Evolutionary conservation across 1,140 invertebrate species (phyloP).

Genomic region (Drosophila sp.): DNA sequence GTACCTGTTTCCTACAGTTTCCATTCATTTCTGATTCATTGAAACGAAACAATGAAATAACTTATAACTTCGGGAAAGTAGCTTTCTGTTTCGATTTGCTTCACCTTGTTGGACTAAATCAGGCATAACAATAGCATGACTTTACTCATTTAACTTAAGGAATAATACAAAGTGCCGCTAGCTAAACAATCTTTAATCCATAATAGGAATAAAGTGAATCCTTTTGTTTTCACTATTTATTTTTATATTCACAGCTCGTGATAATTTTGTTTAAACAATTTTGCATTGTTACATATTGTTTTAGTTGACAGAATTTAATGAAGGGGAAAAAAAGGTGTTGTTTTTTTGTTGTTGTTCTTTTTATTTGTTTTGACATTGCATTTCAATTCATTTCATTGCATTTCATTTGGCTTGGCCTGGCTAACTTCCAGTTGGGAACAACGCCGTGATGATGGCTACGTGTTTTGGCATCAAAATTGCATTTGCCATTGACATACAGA

Average conservation of each 20-base stretch:
- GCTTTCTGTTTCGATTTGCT: background rate
- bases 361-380: constrained; percentile 29
- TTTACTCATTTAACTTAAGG: background rate
- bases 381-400: constrained; percentile 37
- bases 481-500: constrained; percentile 13
- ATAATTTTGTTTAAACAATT: no score
- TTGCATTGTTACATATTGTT: background rate
- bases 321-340: constrained; percentile 21
- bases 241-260: no score
- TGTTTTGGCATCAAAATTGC: constrained; percentile 8
- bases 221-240: constrained; percentile 37
- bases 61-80: background rate
- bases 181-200: background rate
- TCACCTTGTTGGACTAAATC: background rate
- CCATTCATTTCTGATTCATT: no score
- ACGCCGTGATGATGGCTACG: constrained; percentile 13
- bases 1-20: no score
- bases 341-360: constrained; percentile 23
- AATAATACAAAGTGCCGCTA: background rate
- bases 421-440: constrained; percentile 60
- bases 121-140: constrained; percentile 4
- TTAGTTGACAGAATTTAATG: constrained; percentile 15
- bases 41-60: background rate
- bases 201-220: constrained; percentile 7
- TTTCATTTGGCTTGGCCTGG: constrained; percentile 34